Evolutionary conservation across 1,140 invertebrate species (phyloP), one percentile per base, ranked within the genome.

Genomic region (Drosophila bocqueti): DNA sequence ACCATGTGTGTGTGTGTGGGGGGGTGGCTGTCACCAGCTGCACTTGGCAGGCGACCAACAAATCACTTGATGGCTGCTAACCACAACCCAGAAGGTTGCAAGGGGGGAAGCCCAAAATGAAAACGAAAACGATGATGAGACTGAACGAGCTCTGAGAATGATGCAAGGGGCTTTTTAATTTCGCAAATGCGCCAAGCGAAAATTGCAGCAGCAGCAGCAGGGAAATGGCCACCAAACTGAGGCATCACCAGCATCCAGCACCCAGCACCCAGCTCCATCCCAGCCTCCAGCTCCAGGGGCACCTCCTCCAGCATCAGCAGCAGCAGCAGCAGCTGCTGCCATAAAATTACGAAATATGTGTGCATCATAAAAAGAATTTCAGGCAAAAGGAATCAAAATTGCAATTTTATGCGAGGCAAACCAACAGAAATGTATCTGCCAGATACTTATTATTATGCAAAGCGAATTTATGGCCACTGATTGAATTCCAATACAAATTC

Each of bases 81-180:
- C 31, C 34, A 62, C 40, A 61, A 31, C 16, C 47, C 43, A 16
- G 4, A 26, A 46, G 38, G 40, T n/a, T 29, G 45, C 29, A 29
- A 26, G 26, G 10, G 40, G 50, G 50, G 16, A 54, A 10, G 4
- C 7, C 34, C 34, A 50, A 50, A 50, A 31, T 10, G 49, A 55
- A 55, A 55, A 55, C 54, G 54, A 55, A 55, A 55, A 57, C 29
- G 59, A 61, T 62, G 63, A 45, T 77, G 78, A 49, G 54, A 55
- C 52, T 38, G 34, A 55, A 40, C 54, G 52, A 26, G 26, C 26
- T 5, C 26, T 74, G 65, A 66, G 76, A 83, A 87, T 87, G 87
- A 87, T 85, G 82, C 74, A 68, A 81, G 84, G 71, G 54, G 79
- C 71, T 78, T 89, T 89, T 89, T 90, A 89, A 89, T 89, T 89